These are phyloP conservation scores for Falco rusticolus DNA, from an alignment of 2,797 vertebrate species.

Conservation along the genomic window DNA sequence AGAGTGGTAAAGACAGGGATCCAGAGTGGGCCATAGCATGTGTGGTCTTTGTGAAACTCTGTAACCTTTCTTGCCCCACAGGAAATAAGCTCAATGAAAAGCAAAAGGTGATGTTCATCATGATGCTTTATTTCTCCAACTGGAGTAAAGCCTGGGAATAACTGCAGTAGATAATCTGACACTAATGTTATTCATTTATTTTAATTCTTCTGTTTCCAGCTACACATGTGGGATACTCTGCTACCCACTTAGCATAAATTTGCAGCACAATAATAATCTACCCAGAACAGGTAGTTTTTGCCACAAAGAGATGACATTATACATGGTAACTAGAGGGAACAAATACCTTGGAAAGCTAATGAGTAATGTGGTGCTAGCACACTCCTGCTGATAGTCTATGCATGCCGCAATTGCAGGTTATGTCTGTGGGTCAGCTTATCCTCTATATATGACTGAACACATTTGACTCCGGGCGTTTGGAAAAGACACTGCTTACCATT, in stretches of 20 bases:
- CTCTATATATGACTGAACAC: background rate
- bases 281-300: background rate
- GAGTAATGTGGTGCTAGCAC: background rate
- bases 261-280: background rate
- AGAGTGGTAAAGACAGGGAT: background rate
- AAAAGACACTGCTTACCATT: background rate
- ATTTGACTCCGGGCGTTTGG: background rate
- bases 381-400: background rate
- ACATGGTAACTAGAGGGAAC: background rate
- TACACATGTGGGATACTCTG: background rate
- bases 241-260: background rate
- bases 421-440: background rate
- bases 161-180: conserved; percentile 8
- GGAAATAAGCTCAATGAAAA: background rate
- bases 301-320: background rate
- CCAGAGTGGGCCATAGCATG: background rate
- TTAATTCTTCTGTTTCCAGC: conserved; percentile 3
- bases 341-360: background rate
- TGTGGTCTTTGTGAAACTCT: background rate
- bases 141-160: background rate
- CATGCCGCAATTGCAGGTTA: background rate
- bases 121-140: background rate
- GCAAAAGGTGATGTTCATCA: background rate
- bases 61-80: background rate
- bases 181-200: background rate